Conservation (phyloP, 1,140 invertebrate genomes). For the Bombus confusus region DNA sequence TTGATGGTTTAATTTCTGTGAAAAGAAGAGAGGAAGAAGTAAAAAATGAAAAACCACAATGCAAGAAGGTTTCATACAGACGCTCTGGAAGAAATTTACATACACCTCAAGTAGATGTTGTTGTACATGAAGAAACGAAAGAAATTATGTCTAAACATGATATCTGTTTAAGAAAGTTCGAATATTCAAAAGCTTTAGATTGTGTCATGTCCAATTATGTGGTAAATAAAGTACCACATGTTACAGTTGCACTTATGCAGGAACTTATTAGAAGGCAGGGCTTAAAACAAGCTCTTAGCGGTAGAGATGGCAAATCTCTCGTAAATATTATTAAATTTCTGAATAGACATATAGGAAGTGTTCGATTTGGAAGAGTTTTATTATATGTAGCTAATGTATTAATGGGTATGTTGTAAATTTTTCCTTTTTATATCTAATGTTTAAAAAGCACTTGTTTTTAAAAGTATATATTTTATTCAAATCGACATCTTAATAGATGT, state of each 20-base stretch:
- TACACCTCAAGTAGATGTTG: conserved; percentile 81
- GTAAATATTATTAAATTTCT: conserved; percentile 89
- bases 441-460: neutral
- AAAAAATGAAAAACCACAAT: conserved; percentile 76
- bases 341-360: conserved; percentile 88
- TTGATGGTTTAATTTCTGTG: conserved; percentile 95
- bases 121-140: conserved; percentile 81
- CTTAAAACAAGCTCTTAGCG: conserved; percentile 87
- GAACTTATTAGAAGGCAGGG: conserved; percentile 91
- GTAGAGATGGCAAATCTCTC: conserved; percentile 87
- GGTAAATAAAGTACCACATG: conserved; percentile 87
- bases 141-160: conserved; percentile 86
- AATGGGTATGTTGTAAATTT: conserved; percentile 83
- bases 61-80: conserved; percentile 82
- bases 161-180: conserved; percentile 89
- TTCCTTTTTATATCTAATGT: conserved; percentile 15
- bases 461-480: conserved; percentile 28
- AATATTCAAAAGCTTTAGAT: conserved; percentile 92
- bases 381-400: conserved; percentile 89
- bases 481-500: conserved; percentile 81
- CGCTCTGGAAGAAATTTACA: conserved; percentile 83
- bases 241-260: conserved; percentile 90
- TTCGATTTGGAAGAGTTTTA: conserved; percentile 88
- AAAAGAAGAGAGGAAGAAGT: conserved; percentile 87
- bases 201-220: conserved; percentile 86